phyloP scores from a whole-genome alignment of 2,888 invertebrate species.

The Linhomoeus sp. region DNA sequence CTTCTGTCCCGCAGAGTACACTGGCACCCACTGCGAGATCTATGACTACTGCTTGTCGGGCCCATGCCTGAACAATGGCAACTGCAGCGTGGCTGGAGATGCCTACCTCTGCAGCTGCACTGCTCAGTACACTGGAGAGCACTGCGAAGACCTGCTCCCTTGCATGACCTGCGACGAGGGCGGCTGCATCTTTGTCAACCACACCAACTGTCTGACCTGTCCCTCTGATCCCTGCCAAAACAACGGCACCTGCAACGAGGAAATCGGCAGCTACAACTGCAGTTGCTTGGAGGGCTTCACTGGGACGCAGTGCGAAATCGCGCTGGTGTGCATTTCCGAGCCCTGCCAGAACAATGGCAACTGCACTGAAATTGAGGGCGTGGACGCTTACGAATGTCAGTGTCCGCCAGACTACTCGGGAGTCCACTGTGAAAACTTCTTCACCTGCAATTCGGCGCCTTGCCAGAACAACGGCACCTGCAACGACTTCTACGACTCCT shows the following conservation, averaged over 20 bases:
- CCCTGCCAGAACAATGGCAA: too few relatives aligned
- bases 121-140: constrained; percentile 60
- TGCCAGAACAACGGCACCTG: constrained; percentile 49
- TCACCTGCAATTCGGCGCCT: constrained; percentile 52
- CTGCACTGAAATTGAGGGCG: too few relatives aligned
- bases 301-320: constrained; percentile 74
- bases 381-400: too few relatives aligned
- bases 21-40: background rate
- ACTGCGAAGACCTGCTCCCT: too few relatives aligned
- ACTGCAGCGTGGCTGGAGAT: constrained; percentile 63
- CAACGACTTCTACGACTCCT: constrained; percentile 38
- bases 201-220: too few relatives aligned
- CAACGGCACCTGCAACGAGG: background rate
- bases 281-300: constrained; percentile 74
- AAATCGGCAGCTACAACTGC: constrained; percentile 35
- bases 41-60: background rate
- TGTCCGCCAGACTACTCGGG: too few relatives aligned
- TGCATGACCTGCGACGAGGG: too few relatives aligned
- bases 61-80: constrained; percentile 44
- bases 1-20: background rate
- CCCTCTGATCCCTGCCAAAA: background rate
- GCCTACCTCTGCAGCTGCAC: constrained; percentile 72
- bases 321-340: constrained; percentile 70
- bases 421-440: too few relatives aligned
- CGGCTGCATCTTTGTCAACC: too few relatives aligned